Percentiles rank a stretch among this genome's conserved stretches.
phyloP scores from a whole-genome alignment of 1,140 invertebrate genomes.

The Phocides pigmalion region DNA sequence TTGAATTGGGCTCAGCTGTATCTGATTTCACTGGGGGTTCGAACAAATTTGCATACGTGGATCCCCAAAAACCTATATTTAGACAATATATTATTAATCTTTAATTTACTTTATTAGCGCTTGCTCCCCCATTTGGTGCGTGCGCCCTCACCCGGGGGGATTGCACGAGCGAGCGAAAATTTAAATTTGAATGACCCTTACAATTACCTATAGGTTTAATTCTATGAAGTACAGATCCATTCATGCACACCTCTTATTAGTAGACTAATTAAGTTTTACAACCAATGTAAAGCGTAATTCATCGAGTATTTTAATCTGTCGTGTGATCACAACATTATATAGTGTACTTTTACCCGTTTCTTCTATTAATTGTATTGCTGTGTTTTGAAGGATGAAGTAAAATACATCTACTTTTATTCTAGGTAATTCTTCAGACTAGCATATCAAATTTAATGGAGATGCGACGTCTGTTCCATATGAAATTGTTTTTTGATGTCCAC shows the following conservation, averaged over 20 bases:
- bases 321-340: too few relatives aligned
- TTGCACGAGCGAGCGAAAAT: slow-evolving; percentile 70
- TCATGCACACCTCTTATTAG: slow-evolving; percentile 1
- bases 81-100: slow-evolving; percentile 83
- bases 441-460: too few relatives aligned
- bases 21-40: slow-evolving; percentile 61
- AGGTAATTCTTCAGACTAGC: too few relatives aligned
- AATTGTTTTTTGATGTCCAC: too few relatives aligned
- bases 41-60: slow-evolving; percentile 70
- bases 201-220: slow-evolving; percentile 50
- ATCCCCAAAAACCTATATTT: slow-evolving; percentile 75
- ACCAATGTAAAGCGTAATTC: too few relatives aligned
- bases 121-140: slow-evolving; percentile 57
- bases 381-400: too few relatives aligned
- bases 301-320: too few relatives aligned
- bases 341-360: too few relatives aligned
- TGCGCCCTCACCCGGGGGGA: slow-evolving; percentile 63
- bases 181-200: slow-evolving; percentile 80
- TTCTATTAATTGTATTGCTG: too few relatives aligned
- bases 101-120: slow-evolving; percentile 83
- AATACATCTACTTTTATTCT: too few relatives aligned
- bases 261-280: too few relatives aligned
- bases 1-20: slow-evolving; percentile 58
- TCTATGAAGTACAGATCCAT: slow-evolving; percentile 43
- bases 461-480: too few relatives aligned